These are phyloP conservation scores for Leucoma salicis DNA, from an alignment of 2,888 invertebrate species.

Conservation along the genomic window DNA sequence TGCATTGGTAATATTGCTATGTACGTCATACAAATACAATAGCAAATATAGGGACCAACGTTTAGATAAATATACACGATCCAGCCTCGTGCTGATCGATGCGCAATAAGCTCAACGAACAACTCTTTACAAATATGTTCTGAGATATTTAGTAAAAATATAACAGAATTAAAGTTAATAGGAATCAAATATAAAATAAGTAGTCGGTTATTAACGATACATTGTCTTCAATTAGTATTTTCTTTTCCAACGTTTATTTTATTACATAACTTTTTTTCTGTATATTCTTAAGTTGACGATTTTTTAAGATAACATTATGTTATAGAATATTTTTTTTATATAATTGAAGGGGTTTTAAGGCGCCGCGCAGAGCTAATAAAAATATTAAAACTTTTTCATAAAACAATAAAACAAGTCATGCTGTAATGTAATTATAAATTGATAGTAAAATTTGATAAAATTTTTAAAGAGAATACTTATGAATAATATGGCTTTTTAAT, in stretches of 20 bases:
- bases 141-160: conserved; percentile 26
- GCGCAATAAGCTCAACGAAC: conserved; percentile 62
- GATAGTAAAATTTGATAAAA: conserved; percentile 78
- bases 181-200: conserved; percentile 21
- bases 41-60: conserved; percentile 81
- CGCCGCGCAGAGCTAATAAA: conserved; percentile 63
- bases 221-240: conserved; percentile 10
- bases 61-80: conserved; percentile 79
- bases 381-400: conserved; percentile 61
- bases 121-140: conserved; percentile 37
- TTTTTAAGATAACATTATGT: conserved; percentile 1
- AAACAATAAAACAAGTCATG: conserved; percentile 61
- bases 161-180: conserved; percentile 19
- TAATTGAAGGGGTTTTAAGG: conserved; percentile 42
- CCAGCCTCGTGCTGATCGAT: conserved; percentile 55
- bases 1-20: conserved; percentile 46
- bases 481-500: conserved; percentile 77
- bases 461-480: conserved; percentile 77
- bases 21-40: conserved; percentile 66
- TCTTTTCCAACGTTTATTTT: too few species aligned
- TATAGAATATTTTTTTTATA: conserved; percentile 6
- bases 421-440: conserved; percentile 64
- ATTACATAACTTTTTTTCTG: too few species aligned
- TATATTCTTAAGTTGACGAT: neutral
- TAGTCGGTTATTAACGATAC: conserved; percentile 26